phyloP scores from a whole-genome alignment of 2,888 invertebrate genomes.

The Dicyrtomina minuta region DNA sequence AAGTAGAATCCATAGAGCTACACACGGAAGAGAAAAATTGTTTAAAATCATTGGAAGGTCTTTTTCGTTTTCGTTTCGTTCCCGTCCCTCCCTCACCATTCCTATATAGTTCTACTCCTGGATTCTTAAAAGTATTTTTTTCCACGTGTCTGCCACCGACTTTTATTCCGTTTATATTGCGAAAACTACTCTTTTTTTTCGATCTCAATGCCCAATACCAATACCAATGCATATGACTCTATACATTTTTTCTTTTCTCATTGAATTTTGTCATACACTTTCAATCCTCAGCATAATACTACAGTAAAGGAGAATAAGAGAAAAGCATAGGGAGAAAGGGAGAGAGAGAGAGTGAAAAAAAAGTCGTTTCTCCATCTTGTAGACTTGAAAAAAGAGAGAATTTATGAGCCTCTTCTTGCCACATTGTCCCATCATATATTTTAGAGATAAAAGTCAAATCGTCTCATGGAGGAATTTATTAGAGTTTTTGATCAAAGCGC shows the following conservation, averaged over 20 bases:
- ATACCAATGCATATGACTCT: neutral
- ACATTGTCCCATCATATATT: slow-evolving; percentile 44
- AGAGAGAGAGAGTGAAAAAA: no score
- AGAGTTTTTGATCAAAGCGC: slow-evolving; percentile 42
- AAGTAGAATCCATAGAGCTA: no score
- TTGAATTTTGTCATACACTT: neutral
- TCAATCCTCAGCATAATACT: neutral
- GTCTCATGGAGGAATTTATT: slow-evolving; percentile 49
- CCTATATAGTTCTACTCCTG: no score
- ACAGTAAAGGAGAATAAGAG: slow-evolving; percentile 15
- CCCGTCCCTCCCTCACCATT: neutral
- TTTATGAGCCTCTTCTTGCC: slow-evolving; percentile 40
- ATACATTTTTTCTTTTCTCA: neutral
- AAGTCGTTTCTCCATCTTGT: slow-evolving; percentile 9
- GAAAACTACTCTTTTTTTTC: slow-evolving; percentile 2
- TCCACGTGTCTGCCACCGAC: slow-evolving; percentile 27
- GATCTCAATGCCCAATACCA: neutral
- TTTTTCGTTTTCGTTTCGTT: neutral
- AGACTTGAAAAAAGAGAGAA: slow-evolving; percentile 36
- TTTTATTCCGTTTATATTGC: slow-evolving; percentile 29
- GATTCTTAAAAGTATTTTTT: slow-evolving; percentile 11
- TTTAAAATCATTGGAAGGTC: neutral
- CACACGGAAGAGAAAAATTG: no score
- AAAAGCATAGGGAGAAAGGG: slow-evolving; percentile 28
- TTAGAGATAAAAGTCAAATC: slow-evolving; percentile 50